Base-by-base conservation (phyloP, 53 echinoderm and acorn worm genomes). In the Patiria pectinifera region DNA sequence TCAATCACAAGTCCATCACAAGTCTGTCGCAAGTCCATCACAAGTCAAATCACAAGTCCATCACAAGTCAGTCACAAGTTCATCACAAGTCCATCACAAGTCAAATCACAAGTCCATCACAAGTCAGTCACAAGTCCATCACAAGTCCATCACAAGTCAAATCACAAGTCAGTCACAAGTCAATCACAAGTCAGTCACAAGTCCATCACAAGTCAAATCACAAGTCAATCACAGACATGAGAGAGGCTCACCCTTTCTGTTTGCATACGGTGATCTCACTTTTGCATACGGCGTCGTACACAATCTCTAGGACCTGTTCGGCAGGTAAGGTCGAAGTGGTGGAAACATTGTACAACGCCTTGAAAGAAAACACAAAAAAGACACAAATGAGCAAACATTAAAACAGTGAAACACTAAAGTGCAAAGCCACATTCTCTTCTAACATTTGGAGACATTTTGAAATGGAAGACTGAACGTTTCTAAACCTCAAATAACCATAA, bases 271-370 rank as follows among this genome's bases (percentile, higher is more conserved):
- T 94, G 59, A 97, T 94, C 76, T 93, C 91, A 79, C 94, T 96
- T 53, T 95, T 93, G 71, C 91, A 93, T 6, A 95, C 93, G 4
- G 96, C 97, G 71, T 96, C 92, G 86, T 95, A 95, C 89, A 99
- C 83, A 82, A 95, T 91, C 82, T 97, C 99, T 25, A 99, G 76
- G 11, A 97, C 97, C 15, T 91, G 89, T 60, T 97, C 97, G 2
- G 99, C 96, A 45, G 97, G 93, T 71, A 97, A 91, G 7, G 99
- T 96, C 80, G 99, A 99, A 1, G 99, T 99, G 3, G 95, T 99
- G 2, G 99, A 96, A 26, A 99, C 99, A 82, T 94, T 99, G 84
- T 99, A 99, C 84, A 99, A 76, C 18, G 97, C 99, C 94, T 96
- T 5, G 53, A 53, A 6, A 53, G 92, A 15, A 70, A 76, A 24